Conservation (phyloP, 1,140 invertebrate genomes). For the Calliphora vicina region DNA sequence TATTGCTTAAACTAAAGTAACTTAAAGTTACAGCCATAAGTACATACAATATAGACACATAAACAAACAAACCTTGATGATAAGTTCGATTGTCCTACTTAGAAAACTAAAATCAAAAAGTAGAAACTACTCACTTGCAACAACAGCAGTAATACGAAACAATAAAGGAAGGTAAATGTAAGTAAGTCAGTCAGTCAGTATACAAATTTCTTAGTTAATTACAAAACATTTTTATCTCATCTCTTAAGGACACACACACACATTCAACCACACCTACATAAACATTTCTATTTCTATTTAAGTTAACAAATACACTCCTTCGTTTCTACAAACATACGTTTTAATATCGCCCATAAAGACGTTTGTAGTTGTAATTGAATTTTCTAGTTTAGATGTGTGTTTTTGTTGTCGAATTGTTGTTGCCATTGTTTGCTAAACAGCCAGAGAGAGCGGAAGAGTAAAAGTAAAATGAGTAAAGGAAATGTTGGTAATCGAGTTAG, state of each 20-base stretch:
- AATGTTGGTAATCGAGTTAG: conserved; percentile 28
- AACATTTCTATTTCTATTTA: background rate
- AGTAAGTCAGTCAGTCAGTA: background rate
- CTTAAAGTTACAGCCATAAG: no score
- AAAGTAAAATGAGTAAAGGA: background rate
- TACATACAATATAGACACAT: no score
- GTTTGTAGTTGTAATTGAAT: background rate
- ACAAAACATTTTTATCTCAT: background rate
- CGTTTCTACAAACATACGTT: background rate
- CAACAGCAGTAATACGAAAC: background rate
- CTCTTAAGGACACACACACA: background rate
- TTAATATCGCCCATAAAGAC: background rate
- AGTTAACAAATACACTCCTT: background rate
- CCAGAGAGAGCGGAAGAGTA: background rate
- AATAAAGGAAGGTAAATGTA: background rate
- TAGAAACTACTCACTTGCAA: no score
- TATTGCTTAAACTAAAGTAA: no score
- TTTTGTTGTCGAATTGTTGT: background rate
- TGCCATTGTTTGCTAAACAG: background rate
- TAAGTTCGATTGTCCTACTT: background rate
- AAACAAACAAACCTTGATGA: no score
- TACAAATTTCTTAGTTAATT: background rate
- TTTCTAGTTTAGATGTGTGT: background rate
- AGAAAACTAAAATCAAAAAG: background rate
- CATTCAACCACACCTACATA: background rate